A percentile compares a stretch with the other conserved stretches of the same genome.
These are phyloP conservation scores for Megaceryle torquata DNA, from an alignment of 2,113 vertebrate species.

Conservation along the genomic window DNA sequence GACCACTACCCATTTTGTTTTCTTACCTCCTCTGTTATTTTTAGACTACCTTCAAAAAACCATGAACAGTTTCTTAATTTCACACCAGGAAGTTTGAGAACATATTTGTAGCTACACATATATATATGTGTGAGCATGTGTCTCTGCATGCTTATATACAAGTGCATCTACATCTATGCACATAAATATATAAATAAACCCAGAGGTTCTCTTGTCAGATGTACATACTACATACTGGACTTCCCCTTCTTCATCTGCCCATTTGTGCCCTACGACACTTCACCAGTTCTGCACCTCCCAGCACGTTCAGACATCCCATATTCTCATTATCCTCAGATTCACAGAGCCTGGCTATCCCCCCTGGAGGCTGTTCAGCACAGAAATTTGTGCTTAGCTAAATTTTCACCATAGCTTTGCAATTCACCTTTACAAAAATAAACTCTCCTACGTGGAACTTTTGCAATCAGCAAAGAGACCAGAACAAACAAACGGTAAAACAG, in stretches of 20 bases:
- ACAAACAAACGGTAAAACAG: slow-evolving; percentile 58
- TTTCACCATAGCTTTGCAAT: slow-evolving; percentile 61
- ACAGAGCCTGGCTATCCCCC: background rate
- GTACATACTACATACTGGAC: rapidly evolving
- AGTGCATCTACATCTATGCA: rapidly evolving
- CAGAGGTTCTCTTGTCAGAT: background rate
- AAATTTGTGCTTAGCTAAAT: slow-evolving; percentile 64
- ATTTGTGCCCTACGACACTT: background rate
- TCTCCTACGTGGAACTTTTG: slow-evolving; percentile 43
- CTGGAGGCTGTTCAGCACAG: slow-evolving; percentile 26
- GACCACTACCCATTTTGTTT: background rate
- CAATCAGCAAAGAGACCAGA: slow-evolving; percentile 63
- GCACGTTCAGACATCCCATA: background rate
- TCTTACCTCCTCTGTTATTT: background rate
- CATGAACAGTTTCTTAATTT: background rate
- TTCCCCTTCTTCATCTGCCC: background rate
- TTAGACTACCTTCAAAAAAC: background rate
- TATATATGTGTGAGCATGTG: background rate
- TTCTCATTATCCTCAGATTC: slow-evolving; percentile 25
- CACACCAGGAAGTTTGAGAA: background rate
- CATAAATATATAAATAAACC: background rate
- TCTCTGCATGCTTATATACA: background rate
- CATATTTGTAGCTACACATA: background rate
- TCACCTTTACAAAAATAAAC: slow-evolving; percentile 71
- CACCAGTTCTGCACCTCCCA: background rate